These are phyloP conservation scores for Melanostoma mellinum DNA, from an alignment of 2,888 invertebrate genomes.

Conservation along the genomic window DNA sequence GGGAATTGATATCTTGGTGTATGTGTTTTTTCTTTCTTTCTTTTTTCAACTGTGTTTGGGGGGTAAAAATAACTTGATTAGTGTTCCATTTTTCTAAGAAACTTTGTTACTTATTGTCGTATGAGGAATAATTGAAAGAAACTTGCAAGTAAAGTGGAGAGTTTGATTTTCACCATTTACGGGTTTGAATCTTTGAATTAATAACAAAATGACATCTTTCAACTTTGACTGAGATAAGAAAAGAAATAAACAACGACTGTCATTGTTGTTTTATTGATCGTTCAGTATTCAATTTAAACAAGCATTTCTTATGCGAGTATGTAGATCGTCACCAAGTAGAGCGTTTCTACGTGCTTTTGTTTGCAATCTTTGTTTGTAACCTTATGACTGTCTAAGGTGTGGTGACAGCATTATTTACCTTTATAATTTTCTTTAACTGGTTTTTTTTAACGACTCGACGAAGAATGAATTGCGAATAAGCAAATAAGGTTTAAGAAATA, in stretches of 20 bases:
- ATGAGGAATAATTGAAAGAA: not conserved
- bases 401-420: too few relatives aligned
- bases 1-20: slow-evolving; percentile 28
- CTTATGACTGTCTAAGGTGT: not conserved
- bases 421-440: too few relatives aligned
- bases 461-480: too few relatives aligned
- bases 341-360: too few relatives aligned
- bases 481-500: too few relatives aligned
- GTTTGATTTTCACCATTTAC: not conserved
- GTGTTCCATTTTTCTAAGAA: slow-evolving; percentile 39
- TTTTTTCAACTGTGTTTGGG: slow-evolving; percentile 7
- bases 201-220: too few relatives aligned
- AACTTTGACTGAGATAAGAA: too few relatives aligned
- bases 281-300: not conserved
- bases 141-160: slow-evolving; percentile 5
- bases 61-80: slow-evolving; percentile 11
- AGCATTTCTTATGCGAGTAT: not conserved
- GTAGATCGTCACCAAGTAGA: slow-evolving; percentile 1
- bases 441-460: too few relatives aligned
- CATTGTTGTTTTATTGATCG: slow-evolving; percentile 8
- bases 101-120: slow-evolving; percentile 26
- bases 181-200: not conserved
- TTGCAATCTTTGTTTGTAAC: not conserved
- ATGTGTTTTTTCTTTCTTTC: slow-evolving; percentile 9
- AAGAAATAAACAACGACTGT: not conserved